Percentiles rank a stretch among this genome's conserved stretches.
These are phyloP conservation scores for Horisme vitalbata DNA, from an alignment of 2,888 invertebrate genomes.

Conservation along the genomic window DNA sequence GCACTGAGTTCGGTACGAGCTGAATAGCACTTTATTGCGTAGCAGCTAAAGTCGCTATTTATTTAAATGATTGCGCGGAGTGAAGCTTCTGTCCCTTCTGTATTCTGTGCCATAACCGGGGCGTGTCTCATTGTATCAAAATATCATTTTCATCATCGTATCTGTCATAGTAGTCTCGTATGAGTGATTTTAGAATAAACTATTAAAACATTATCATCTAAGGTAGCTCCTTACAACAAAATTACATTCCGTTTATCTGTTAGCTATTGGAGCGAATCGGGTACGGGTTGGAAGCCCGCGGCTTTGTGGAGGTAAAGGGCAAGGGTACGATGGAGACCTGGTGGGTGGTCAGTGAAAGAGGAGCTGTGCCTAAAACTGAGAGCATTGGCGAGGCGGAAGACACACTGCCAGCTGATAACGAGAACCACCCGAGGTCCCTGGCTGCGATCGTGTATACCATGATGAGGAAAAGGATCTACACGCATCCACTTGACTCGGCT, in stretches of 20 bases:
- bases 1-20: too few species aligned
- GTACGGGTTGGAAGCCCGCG: constrained; percentile 90
- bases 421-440: constrained; percentile 88
- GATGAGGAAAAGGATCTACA: constrained; percentile 87
- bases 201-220: too few species aligned
- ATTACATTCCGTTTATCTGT: background rate
- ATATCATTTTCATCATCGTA: too few species aligned
- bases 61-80: too few species aligned
- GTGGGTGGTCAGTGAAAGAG: constrained; percentile 89
- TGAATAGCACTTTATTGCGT: too few species aligned
- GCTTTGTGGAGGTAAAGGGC: constrained; percentile 94
- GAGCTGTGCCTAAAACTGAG: constrained; percentile 64
- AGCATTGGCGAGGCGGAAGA: constrained; percentile 51
- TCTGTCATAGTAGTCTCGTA: too few species aligned
- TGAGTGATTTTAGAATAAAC: too few species aligned
- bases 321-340: constrained; percentile 98
- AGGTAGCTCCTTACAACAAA: too few species aligned
- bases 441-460: constrained; percentile 95
- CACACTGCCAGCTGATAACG: constrained; percentile 83
- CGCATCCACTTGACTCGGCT: constrained; percentile 54
- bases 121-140: too few species aligned
- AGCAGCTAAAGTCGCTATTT: too few species aligned
- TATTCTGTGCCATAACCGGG: too few species aligned
- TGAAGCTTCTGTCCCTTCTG: too few species aligned
- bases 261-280: constrained; percentile 90